Percentiles rank a stretch among this genome's conserved stretches.
phyloP scores from a whole-genome alignment of 2,797 vertebrate genomes.

The Brachyalestes nurse region DNA sequence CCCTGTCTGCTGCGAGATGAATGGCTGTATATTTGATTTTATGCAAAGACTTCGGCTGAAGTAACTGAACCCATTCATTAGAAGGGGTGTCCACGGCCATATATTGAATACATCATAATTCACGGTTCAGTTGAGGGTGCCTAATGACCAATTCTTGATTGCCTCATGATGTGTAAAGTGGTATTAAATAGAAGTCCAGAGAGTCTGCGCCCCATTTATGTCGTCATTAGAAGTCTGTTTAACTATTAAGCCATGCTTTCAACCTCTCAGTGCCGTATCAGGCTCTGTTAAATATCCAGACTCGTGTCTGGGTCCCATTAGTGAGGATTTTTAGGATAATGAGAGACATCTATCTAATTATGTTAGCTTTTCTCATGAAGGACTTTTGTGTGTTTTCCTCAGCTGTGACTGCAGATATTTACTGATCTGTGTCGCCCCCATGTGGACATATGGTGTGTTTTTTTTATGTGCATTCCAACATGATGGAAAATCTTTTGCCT shows the following conservation, averaged over 20 bases:
- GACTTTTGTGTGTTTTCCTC: background rate
- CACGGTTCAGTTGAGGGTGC: constrained; percentile 4
- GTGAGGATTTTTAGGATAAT: background rate
- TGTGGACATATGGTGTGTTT: background rate
- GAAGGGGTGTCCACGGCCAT: background rate
- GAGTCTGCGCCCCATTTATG: background rate
- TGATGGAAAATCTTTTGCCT: no score
- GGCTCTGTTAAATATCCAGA: background rate
- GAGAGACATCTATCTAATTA: constrained; percentile 6
- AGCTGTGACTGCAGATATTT: background rate
- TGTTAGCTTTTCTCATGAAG: background rate
- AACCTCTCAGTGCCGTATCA: background rate
- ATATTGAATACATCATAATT: background rate
- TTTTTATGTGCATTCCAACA: no score
- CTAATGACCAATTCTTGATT: background rate
- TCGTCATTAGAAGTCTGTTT: background rate
- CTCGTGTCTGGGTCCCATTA: background rate
- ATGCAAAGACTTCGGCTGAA: background rate
- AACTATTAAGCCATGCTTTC: constrained; percentile 8
- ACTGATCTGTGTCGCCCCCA: constrained; percentile 28
- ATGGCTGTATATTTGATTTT: background rate
- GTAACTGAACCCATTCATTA: background rate
- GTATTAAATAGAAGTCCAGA: background rate
- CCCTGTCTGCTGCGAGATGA: no score
- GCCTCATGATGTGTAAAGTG: background rate